Conservation (phyloP, 92 coral and sea anemone species). For the Zoanthus solanderi region DNA sequence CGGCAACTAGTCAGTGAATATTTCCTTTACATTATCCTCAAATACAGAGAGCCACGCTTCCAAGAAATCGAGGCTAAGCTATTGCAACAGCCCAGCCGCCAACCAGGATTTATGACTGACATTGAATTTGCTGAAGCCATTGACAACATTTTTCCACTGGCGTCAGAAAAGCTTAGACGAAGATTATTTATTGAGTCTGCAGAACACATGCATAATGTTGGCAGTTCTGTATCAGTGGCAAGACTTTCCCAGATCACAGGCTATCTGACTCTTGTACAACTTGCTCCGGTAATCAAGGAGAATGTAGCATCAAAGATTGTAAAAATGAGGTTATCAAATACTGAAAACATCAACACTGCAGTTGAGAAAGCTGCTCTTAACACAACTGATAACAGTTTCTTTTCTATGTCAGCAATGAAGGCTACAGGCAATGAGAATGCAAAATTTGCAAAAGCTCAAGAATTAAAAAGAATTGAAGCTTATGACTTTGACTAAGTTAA, state of each 20-base stretch:
- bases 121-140: conserved; percentile 97
- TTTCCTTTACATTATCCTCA: conserved; percentile 89
- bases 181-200: conserved; percentile 91
- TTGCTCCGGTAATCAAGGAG: conserved; percentile 79
- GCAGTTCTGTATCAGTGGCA: conserved; percentile 83
- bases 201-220: conserved; percentile 77
- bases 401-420: conserved; percentile 63
- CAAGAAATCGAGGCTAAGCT: conserved; percentile 93
- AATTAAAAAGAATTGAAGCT: conserved; percentile 75
- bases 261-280: conserved; percentile 77
- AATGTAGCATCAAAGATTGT: conserved; percentile 69
- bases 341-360: conserved; percentile 36
- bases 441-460: conserved; percentile 74
- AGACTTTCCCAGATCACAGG: conserved; percentile 96
- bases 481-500: conserved; percentile 67
- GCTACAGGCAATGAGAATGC: conserved; percentile 81
- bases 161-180: conserved; percentile 90
- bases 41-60: conserved; percentile 94
- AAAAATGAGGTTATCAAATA: conserved; percentile 48
- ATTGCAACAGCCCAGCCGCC: conserved; percentile 79
- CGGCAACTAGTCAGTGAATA: conserved; percentile 86
- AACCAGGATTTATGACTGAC: conserved; percentile 94
- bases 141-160: conserved; percentile 93
- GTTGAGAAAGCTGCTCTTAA: conserved; percentile 40
- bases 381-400: conserved; percentile 50